Evolutionary conservation across 2,113 vertebrate genomes (phyloP).

Genomic region (Anguilla japonica): DNA sequence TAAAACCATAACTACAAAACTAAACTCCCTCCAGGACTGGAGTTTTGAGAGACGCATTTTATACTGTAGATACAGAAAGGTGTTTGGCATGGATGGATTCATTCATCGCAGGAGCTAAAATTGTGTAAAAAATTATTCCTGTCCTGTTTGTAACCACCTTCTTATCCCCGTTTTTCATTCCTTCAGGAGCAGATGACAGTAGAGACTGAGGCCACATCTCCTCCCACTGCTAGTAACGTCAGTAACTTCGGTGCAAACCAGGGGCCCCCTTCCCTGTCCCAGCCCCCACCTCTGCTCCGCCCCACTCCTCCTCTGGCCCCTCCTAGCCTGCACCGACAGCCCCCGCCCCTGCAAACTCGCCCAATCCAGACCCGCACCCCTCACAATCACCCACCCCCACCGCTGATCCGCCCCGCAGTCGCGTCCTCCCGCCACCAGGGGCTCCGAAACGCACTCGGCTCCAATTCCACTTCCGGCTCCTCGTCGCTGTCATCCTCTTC

Average conservation of each 20-base stretch:
- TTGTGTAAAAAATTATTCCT: too few relatives aligned
- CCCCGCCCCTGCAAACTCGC: constrained; percentile 79
- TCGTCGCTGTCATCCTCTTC: constrained; percentile 13
- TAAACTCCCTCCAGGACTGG: too few relatives aligned
- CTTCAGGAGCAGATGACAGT: constrained; percentile 75
- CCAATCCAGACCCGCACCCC: constrained; percentile 77
- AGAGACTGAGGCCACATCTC: constrained; percentile 42
- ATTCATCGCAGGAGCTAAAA: too few relatives aligned
- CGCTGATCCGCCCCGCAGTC: constrained; percentile 79
- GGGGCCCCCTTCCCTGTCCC: constrained; percentile 74
- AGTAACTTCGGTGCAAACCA: constrained; percentile 47
- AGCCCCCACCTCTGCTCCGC: constrained; percentile 81
- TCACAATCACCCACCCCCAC: constrained; percentile 82
- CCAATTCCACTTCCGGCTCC: constrained; percentile 16
- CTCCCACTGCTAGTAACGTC: constrained; percentile 41
- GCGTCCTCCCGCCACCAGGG: constrained; percentile 40
- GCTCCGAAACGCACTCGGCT: constrained; percentile 13
- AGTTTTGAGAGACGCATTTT: too few relatives aligned
- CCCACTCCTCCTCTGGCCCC: constrained; percentile 79
- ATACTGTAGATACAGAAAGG: too few relatives aligned
- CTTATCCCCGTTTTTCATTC: not conserved
- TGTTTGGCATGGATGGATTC: too few relatives aligned
- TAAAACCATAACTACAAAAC: too few relatives aligned
- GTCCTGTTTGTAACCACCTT: not conserved
- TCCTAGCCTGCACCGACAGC: constrained; percentile 81